A percentile compares a stretch with the other conserved stretches of the same genome.
Conservation (phyloP, 2,113 vertebrate genomes). For the Onychorhynchus coronatus region DNA sequence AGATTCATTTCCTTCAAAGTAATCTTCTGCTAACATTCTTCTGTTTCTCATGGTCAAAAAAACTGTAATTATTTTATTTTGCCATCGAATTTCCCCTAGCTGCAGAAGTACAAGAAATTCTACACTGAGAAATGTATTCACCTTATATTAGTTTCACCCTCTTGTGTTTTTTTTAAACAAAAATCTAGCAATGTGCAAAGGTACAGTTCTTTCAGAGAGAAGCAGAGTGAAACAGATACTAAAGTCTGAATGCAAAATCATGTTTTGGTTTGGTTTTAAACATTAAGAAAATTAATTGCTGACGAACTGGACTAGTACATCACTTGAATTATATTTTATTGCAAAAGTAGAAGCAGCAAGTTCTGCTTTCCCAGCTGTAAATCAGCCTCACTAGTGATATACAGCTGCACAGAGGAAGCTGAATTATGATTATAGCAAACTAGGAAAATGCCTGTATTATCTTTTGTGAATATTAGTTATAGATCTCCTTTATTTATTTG, state of each 20-base stretch:
- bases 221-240: background rate
- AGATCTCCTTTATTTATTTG: background rate
- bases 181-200: background rate
- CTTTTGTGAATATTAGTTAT: background rate
- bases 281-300: background rate
- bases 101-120: background rate
- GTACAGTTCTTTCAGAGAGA: background rate
- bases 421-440: background rate
- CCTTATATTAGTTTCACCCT: background rate
- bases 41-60: background rate
- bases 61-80: background rate
- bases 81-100: background rate
- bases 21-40: background rate
- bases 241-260: background rate
- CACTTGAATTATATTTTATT: background rate
- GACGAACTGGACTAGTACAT: background rate
- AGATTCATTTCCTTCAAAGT: background rate
- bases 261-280: background rate
- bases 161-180: background rate
- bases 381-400: background rate
- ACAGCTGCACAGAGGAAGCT: background rate
- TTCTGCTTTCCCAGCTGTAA: conserved; percentile 15
- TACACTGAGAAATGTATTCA: background rate
- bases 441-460: background rate
- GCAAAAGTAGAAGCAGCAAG: background rate